phyloP scores from a whole-genome alignment of 2,797 vertebrate species.

The Amblyraja radiata region DNA sequence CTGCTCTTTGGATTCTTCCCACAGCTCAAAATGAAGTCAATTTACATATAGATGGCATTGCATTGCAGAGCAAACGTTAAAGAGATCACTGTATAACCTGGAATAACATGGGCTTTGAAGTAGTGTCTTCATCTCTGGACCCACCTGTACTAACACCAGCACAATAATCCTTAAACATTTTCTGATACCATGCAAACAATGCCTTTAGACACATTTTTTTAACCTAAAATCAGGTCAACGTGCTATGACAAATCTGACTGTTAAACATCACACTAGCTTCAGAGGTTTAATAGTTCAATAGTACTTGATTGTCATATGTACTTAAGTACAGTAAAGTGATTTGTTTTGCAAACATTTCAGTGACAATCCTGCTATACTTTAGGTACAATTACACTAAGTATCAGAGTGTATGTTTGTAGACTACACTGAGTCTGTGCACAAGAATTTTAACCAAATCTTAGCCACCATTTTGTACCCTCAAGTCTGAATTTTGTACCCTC shows the following conservation, averaged over 20 bases:
- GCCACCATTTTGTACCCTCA: too few species aligned
- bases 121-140: not conserved
- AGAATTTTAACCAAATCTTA: too few species aligned
- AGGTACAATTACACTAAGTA: too few species aligned
- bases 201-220: not conserved
- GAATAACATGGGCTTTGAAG: not conserved
- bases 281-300: too few species aligned
- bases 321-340: too few species aligned
- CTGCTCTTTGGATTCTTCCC: not conserved
- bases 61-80: not conserved
- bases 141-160: not conserved
- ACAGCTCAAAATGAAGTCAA: not conserved
- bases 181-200: not conserved
- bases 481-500: too few species aligned
- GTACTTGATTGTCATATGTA: too few species aligned
- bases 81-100: not conserved
- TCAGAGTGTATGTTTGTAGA: too few species aligned
- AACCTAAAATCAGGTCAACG: not conserved
- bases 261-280: not conserved
- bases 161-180: not conserved
- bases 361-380: too few species aligned
- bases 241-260: not conserved
- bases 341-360: too few species aligned
- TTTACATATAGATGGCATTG: conserved; percentile 28
- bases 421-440: too few species aligned